Evolutionary conservation across 30 jellyfish, hydroid and myxozoan species (phyloP), one percentile per base, ranked within the genome.

Genomic region (Hydractinia symbiolongicarpus): DNA sequence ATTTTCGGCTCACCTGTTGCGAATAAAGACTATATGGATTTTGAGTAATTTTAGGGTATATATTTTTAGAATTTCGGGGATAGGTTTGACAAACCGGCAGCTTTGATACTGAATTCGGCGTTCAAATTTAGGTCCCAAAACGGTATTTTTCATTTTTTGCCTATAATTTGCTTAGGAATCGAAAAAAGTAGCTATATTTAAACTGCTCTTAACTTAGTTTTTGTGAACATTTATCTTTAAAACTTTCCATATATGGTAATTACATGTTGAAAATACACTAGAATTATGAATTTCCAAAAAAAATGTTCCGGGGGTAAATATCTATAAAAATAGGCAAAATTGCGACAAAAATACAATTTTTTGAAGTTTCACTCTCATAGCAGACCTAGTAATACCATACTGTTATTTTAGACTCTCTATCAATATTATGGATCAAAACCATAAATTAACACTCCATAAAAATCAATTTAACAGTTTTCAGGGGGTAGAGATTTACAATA

Each of bases 1-100:
- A 57, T 57, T 10, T 57, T 57, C 13, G n/a, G 68, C 68, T 57
- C 68, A 57, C 68, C 68, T 57, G 13, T 57, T 57, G 68, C 68
- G n/a, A 57, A 57, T 57, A 57, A 57, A n/a, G 68, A 57, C n/a
- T n/a, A 57, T 57, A n/a, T 57, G 68, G 68, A 57, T 57, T 57
- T 57, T 57, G 10, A 9, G 68, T 57, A 57, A 57, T n/a, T 57
- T 57, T 57, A 57, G 68, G 68, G 68, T n/a, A n/a, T n/a, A 57
- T 57, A 57, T 57, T 57, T 57, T 57, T n/a, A 57, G 68, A 57
- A 57, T 57, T 57, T 57, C n/a, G 68, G 68, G 68, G 68, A 57
- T 57, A 57, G 68, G 68, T 57, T 57, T 57, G 68, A 57, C n/a
- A 57, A 57, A 57, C n/a, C 68, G n/a, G 68, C 68, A 57, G 68